Evolutionary conservation across 2,113 vertebrate species (phyloP).

Genomic region (Saguinus midas): DNA sequence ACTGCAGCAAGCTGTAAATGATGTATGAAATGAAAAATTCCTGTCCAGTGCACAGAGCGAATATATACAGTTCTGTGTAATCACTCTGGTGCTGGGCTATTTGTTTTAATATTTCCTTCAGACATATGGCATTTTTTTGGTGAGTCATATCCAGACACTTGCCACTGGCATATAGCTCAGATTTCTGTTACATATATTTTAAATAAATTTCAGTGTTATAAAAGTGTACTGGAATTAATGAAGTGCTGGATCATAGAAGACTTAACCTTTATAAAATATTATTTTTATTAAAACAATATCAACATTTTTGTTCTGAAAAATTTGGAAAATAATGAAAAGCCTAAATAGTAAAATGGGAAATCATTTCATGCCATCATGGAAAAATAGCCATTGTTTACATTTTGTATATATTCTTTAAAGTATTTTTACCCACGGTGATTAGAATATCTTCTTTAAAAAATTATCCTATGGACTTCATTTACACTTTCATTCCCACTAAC

Average conservation of each 20-base stretch:
- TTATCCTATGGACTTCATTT: not conserved
- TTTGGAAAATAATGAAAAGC: not conserved
- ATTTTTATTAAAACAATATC: slow-evolving; percentile 17
- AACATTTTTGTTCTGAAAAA: not conserved
- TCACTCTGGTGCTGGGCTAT: slow-evolving; percentile 57
- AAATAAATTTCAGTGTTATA: slow-evolving; percentile 36
- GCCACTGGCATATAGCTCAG: slow-evolving; percentile 7
- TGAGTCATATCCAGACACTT: slow-evolving; percentile 58
- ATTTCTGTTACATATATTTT: slow-evolving; percentile 45
- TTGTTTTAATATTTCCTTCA: slow-evolving; percentile 76
- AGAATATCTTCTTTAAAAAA: not conserved
- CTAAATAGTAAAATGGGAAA: slow-evolving; percentile 36
- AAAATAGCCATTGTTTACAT: slow-evolving; percentile 1
- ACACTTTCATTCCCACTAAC: not conserved
- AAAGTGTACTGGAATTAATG: slow-evolving; percentile 19
- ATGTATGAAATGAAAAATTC: slow-evolving; percentile 85
- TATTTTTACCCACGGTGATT: not conserved
- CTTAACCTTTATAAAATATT: slow-evolving; percentile 1
- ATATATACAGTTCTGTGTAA: slow-evolving; percentile 60
- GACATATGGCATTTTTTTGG: slow-evolving; percentile 61
- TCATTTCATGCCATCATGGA: not conserved
- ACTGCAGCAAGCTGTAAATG: slow-evolving; percentile 82
- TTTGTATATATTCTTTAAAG: not conserved
- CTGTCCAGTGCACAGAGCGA: slow-evolving; percentile 68
- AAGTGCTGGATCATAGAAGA: not conserved